Conservation (phyloP, 2,888 invertebrate species). For the Euphydryas editha region DNA sequence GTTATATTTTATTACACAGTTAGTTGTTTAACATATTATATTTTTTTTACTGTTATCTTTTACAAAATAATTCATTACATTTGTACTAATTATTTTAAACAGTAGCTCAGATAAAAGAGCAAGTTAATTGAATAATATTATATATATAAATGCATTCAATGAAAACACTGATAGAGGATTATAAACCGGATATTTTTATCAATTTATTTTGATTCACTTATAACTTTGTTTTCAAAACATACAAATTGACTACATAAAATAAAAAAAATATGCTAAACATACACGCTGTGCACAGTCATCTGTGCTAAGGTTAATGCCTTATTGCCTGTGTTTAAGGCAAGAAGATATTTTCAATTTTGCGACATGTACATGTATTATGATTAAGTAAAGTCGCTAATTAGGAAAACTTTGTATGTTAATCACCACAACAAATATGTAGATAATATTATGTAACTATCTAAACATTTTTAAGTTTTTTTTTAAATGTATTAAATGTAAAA, state of each 20-base stretch:
- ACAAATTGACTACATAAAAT: neutral
- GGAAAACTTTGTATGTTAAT: neutral
- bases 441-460: too few species aligned
- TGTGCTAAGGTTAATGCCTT: too few species aligned
- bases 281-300: too few species aligned
- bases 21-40: neutral
- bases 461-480: too few species aligned
- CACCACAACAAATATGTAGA: neutral
- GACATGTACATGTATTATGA: neutral
- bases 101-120: neutral
- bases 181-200: constrained; percentile 13
- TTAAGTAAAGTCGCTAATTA: neutral
- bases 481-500: too few species aligned
- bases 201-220: neutral
- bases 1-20: too few species aligned
- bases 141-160: neutral
- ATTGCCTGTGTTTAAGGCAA: too few species aligned
- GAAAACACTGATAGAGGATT: constrained; percentile 1
- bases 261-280: too few species aligned
- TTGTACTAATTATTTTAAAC: neutral
- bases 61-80: neutral
- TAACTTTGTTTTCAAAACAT: neutral
- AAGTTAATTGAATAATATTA: neutral
- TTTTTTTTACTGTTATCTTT: neutral
- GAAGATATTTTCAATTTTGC: neutral